Percentiles rank a stretch among this genome's conserved stretches.
phyloP scores from a whole-genome alignment of 2,797 vertebrate genomes.

The Mycteria americana region DNA sequence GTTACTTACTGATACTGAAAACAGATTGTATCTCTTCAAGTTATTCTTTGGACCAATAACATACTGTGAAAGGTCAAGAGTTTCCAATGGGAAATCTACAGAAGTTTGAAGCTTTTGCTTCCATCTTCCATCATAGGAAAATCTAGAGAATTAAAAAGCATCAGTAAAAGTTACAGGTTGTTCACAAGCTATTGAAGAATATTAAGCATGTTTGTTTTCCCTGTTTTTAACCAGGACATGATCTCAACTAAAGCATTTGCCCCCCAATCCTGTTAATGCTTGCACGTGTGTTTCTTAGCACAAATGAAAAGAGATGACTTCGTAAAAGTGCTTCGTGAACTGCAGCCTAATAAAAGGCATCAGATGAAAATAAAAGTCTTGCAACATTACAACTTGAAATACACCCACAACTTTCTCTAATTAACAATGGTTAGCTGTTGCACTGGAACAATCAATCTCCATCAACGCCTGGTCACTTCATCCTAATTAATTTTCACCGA shows the following conservation, averaged over 20 bases:
- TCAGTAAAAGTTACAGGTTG: background rate
- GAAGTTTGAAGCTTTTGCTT: slow-evolving; percentile 96
- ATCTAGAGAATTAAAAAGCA: slow-evolving; percentile 73
- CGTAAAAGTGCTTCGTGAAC: background rate
- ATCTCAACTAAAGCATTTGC: background rate
- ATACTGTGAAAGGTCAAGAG: slow-evolving; percentile 90
- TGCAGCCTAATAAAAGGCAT: background rate
- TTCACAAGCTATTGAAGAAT: background rate
- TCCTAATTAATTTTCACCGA: background rate
- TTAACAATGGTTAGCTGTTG: background rate
- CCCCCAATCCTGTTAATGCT: background rate
- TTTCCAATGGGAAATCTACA: slow-evolving; percentile 94
- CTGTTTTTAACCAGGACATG: background rate
- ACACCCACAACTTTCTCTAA: background rate
- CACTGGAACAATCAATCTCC: background rate
- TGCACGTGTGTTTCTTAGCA: background rate
- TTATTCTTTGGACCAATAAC: slow-evolving; percentile 92
- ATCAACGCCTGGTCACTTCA: background rate
- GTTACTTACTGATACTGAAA: slow-evolving; percentile 92
- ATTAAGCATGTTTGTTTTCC: background rate
- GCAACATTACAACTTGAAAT: background rate
- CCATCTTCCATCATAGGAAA: slow-evolving; percentile 97
- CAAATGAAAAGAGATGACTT: background rate
- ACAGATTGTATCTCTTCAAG: slow-evolving; percentile 91
- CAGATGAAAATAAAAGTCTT: background rate